Conservation (phyloP, 2,113 vertebrate genomes). For the Helogale parvula region DNA sequence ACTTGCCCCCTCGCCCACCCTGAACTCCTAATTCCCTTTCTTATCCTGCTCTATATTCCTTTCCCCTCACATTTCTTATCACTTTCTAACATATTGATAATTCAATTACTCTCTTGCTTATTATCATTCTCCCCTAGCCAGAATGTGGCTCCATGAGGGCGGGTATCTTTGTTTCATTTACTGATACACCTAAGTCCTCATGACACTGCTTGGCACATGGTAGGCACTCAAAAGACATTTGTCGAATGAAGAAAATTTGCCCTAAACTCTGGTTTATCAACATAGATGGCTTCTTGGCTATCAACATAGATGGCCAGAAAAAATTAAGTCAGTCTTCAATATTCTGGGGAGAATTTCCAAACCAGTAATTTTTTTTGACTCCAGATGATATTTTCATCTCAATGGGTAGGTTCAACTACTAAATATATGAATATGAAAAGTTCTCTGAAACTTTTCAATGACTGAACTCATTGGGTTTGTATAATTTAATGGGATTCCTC, state of each 20-base stretch:
- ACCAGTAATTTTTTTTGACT: not conserved
- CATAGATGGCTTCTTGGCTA: not conserved
- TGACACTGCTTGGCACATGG: not conserved
- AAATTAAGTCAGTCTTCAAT: not conserved
- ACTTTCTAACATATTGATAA: not conserved
- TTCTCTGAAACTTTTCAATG: not conserved
- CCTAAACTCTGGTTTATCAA: not conserved
- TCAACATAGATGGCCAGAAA: not conserved
- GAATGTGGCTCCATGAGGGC: not conserved
- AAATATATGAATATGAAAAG: not conserved
- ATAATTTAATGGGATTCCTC: not conserved
- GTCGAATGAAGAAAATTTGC: not conserved
- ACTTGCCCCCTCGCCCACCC: not conserved
- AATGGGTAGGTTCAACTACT: not conserved
- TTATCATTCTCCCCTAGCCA: not conserved
- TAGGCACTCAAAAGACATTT: not conserved
- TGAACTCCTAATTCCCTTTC: not conserved
- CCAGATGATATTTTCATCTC: not conserved
- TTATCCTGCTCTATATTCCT: not conserved
- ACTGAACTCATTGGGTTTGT: not conserved
- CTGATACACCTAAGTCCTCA: not conserved
- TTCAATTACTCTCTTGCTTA: not conserved
- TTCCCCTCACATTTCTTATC: not conserved
- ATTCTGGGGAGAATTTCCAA: constrained; percentile 19
- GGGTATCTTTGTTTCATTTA: not conserved